Evolutionary conservation across 2,888 invertebrate genomes (phyloP), one percentile per base, ranked within the genome.

Genomic region (Pammene aurita): DNA sequence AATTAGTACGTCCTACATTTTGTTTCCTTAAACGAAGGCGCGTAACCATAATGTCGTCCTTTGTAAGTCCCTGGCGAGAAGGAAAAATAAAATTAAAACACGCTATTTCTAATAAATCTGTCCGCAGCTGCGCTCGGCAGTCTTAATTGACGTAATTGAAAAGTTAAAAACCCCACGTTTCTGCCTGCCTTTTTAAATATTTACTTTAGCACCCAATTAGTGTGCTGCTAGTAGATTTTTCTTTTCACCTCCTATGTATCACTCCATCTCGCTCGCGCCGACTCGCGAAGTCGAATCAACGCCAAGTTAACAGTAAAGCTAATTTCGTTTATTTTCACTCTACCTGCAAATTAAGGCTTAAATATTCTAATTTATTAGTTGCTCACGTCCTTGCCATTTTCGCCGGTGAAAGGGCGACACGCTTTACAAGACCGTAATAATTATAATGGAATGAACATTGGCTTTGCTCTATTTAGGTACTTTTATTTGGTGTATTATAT

Each of bases 181-280:
- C 77, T 82, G 82, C 81, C 83, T 81, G 80, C 87, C 87, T 88
- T 88, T 89, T 88, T 86, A 90, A 90, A 90, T 90, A 88, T 90
- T 91, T 89, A 89, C 84, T 83, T 87, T 85, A 82, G 84, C 86
- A 88, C 89, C 90, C 90, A 90, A 91, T 91, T 91, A 91, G 88
- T 85, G 79, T 80, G 83, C 79, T 78, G 82, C 80, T 78, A 78
- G 81, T 81, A 80, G 76, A 82, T 80, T 84, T 87, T 83, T 77
- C 81, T 82, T 84, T 83, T 76, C 76, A 73, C 76, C 75, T 79
- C 75, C 72, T 60, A 63, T 74, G 78, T 78, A 74, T 72, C 26
- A 48, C 54, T 62, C 50, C 48, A 72, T 71, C 73, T 74, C 77
- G 76, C 75, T 71, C 67, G 73, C 72, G 66, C 68, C 61, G 72